Base-by-base conservation (phyloP, 2,888 invertebrate species). In the Drosophila falleni region DNA sequence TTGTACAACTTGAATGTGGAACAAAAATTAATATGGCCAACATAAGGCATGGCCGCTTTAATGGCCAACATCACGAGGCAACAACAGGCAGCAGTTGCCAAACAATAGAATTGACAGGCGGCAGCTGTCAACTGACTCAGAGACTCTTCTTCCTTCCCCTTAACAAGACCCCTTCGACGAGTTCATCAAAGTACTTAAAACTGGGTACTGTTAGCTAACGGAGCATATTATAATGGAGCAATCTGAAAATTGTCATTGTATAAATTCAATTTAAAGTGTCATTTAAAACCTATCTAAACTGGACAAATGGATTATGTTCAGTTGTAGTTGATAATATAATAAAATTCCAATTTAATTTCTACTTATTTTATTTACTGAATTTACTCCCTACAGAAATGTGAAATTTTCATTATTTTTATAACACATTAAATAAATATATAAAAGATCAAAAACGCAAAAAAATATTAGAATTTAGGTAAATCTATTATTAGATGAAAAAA, bases 11-110 rank as follows among this genome's bases (percentile, higher is more conserved):
- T 74, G 54, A 66, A 69, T 70, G 66, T 68, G 80, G 61, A 65
- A 63, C 70, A 84, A 81, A 87, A 78, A 87, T 88, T 87, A 85
- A 85, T 85, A 85, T 80, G 83, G 68, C 65, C 56, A 65, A 73
- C 88, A 82, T 82, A 82, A 75, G 86, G 72, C 68, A 64, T 63
- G 74, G 69, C 62, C 72, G 71, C 74, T 79, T 81, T 73, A 75
- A 87, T 83, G 84, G 74, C 39, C 71, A 61, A 60, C 79, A 83
- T 67, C 75, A 74, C 46, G 75, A 74, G 59, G 31, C 47, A 56
- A 47, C 51, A 60, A 19, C 53, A 58, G 31, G 35, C 53, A 70
- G 61, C 75, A 67, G 69, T 61, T 67, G 70, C 56, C 84, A 81
- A 74, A 78, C 81, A 83, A 87, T 84, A 71, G 84, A 82, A 59